Base-by-base conservation (phyloP, 2,888 invertebrate genomes). In the Eremobia ochroleuca region DNA sequence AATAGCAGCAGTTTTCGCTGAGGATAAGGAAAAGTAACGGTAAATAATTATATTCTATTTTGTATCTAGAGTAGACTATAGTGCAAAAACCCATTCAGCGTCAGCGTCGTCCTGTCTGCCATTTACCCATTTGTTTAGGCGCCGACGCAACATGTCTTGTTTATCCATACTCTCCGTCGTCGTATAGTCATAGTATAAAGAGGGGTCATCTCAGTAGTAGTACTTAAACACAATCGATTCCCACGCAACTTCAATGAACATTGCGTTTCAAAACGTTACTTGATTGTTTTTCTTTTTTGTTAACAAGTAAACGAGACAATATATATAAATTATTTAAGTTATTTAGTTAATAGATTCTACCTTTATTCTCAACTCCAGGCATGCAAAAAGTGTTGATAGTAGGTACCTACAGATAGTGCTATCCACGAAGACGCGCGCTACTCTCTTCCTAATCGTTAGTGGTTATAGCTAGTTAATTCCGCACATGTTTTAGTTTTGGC, bases 1-100 rank as follows among this genome's bases (percentile, higher is more conserved):
- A 99, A 99, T 81, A 99, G 97, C 92, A 99, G 97, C 71, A 99
- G 96, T 94, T 98, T 98, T 25, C 98, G 97, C 98, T 98, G 95
- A 28, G 95, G 73, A 95, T 76, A 76, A 76, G 34, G 68, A 73
- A 70, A 43, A 28, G 4, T 2, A 43, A 21, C 11, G 11, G 37
- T 70, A 59, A 64, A 34, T 55, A 62, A 34, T 2, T 0, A 49
- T 61, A 34, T 37, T 46, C 8, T 0, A 58, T 55, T 28, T 52
- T 43, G 37, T 34, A 43, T 34, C 4, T 28, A 52, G 15, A 21
- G 31, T 75, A 52, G 15, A 40, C 15, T 11, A 34, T 25, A 37
- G 18, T 40, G 62, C 31, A 62, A 25, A 43, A n/a, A 62, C n/a
- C 15, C 11, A n/a, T 64, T n/a, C n/a, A 4, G 28, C 43, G 6